Evolutionary conservation across 2,797 vertebrate species (phyloP), one percentile per base, ranked within the genome.

Genomic region (Trachops cirrhosus): DNA sequence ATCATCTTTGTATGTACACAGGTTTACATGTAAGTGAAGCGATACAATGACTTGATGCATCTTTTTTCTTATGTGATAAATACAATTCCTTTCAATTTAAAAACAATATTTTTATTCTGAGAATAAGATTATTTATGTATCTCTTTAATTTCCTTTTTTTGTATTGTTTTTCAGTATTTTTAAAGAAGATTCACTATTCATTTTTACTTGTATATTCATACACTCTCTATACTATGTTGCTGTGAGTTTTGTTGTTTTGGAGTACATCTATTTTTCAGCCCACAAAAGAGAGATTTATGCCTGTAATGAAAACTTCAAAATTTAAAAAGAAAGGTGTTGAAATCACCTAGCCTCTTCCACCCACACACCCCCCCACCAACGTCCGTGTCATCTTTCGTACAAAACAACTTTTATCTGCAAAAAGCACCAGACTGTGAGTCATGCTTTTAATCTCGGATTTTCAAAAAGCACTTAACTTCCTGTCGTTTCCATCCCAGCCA

Each of bases 361-460:
- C n/a, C 39, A 94, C 19, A 26, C 7, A 12, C 91, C 21, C 21
- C 19, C 6, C 29, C 14, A 5, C 48, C 15, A 64, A 11, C 15
- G 82, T 57, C 29, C n/a, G 39, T 54, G 89, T 86, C 11, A 90
- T 94, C 62, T 80, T 96, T 59, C 83, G 48, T 97, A 39, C 2
- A 92, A 87, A 97, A 79, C 18, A 26, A 89, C 94, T 90, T 82
- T 95, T 95, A 92, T 50, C 48, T 95, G 24, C 41, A 92, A 96
- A 86, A n/a, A 79, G 2, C 64, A 9, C 1, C 79, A 89, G 95
- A 78, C 52, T 92, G 34, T 77, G 70, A 84, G 74, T 62, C 46
- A 93, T 29, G 90, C 22, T 92, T 96, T 96, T 93, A 67, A 71
- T 88, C 50, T 87, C 15, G 0, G 79, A 39, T 93, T 97, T 97